Conservation (phyloP, 1,140 invertebrate genomes). For the Zaprionus ornatus region DNA sequence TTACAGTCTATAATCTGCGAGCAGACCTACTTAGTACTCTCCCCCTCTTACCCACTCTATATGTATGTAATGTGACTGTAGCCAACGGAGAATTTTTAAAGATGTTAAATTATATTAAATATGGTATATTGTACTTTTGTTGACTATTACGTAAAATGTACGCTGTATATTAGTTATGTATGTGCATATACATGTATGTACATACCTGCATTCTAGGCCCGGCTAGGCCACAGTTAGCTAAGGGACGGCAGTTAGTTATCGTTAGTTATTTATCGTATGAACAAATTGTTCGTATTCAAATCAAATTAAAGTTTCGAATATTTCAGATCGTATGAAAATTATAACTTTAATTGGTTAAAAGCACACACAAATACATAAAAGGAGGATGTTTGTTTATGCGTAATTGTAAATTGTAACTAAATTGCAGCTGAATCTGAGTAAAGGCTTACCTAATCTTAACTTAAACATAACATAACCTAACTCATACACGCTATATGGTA, state of each 20-base stretch:
- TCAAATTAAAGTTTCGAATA: slow-evolving; percentile 34
- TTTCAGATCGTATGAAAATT: slow-evolving; percentile 22
- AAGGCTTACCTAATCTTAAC: slow-evolving; percentile 57
- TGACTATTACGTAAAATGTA: slow-evolving; percentile 76
- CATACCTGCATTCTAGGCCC: background rate
- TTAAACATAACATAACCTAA: slow-evolving; percentile 43
- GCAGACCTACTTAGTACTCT: slow-evolving; percentile 47
- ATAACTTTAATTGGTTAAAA: slow-evolving; percentile 39
- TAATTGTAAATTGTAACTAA: slow-evolving; percentile 27
- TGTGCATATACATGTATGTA: background rate
- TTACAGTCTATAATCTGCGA: slow-evolving; percentile 24
- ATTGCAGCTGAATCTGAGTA: slow-evolving; percentile 13
- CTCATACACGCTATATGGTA: slow-evolving; percentile 49
- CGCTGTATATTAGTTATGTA: slow-evolving; percentile 69
- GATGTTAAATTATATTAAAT: slow-evolving; percentile 54
- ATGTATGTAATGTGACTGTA: slow-evolving; percentile 23
- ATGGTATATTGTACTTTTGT: slow-evolving; percentile 72
- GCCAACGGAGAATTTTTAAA: slow-evolving; percentile 22
- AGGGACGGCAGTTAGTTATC: slow-evolving; percentile 51
- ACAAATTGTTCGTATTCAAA: slow-evolving; percentile 50
- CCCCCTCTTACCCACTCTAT: slow-evolving; percentile 25
- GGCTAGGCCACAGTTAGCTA: background rate
- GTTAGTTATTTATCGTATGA: slow-evolving; percentile 69
- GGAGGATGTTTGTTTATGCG: slow-evolving; percentile 19
- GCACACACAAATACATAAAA: background rate